Conservation (phyloP, 2,113 vertebrate genomes). For the Datnioides undecimradiatus region DNA sequence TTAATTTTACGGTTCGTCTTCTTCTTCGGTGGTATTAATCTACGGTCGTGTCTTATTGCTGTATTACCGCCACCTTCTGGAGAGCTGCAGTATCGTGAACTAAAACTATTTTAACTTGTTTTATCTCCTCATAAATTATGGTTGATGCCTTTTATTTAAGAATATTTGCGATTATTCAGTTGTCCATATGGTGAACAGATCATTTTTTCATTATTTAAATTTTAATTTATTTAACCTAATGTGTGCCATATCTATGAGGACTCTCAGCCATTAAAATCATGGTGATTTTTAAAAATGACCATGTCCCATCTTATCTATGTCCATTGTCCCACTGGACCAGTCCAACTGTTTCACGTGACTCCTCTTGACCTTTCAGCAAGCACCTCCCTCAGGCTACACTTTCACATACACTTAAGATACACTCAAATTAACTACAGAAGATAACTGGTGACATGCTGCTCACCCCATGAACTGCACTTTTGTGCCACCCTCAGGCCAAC, state of each 20-base stretch:
- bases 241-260: too few relatives aligned
- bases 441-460: background rate
- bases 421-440: too few relatives aligned
- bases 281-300: too few relatives aligned
- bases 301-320: background rate
- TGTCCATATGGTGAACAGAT: background rate
- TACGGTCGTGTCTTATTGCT: background rate
- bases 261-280: too few relatives aligned
- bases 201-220: background rate
- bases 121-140: background rate
- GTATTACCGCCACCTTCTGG: slow-evolving; percentile 17
- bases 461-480: background rate
- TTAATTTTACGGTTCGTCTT: too few relatives aligned
- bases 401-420: too few relatives aligned
- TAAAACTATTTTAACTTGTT: background rate
- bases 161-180: too few relatives aligned
- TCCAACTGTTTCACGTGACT: background rate
- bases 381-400: background rate
- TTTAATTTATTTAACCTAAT: background rate
- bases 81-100: background rate
- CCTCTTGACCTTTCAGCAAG: background rate
- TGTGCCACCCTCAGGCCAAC: slow-evolving; percentile 28
- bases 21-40: background rate
- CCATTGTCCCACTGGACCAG: background rate
- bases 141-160: background rate